Evolutionary conservation across 2,888 invertebrate genomes (phyloP).

Genomic region (Smittia aterrima): DNA sequence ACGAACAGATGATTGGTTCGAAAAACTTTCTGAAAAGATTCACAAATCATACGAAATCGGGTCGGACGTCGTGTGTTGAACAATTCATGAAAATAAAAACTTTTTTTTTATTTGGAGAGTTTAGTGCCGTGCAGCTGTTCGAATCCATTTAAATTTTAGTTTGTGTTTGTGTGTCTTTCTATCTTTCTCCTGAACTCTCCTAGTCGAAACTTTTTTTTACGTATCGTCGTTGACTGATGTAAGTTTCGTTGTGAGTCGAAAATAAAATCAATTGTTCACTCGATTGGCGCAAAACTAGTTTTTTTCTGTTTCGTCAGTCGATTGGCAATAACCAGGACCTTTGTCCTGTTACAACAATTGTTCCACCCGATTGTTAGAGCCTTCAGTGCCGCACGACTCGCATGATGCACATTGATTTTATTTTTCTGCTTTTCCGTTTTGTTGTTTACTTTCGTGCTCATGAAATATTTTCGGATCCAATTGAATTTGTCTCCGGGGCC

Average conservation of each 20-base stretch:
- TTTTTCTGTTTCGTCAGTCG: not conserved
- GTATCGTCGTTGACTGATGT: too few relatives aligned
- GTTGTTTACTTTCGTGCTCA: constrained; percentile 9
- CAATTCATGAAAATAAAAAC: not conserved
- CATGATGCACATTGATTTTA: constrained; percentile 16
- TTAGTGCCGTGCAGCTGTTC: constrained; percentile 36
- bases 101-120: not conserved
- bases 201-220: not conserved
- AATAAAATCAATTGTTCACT: constrained; percentile 2
- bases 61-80: constrained; percentile 32
- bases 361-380: not conserved
- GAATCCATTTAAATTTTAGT: constrained; percentile 1
- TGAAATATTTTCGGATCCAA: not conserved
- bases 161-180: constrained; percentile 14
- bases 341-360: constrained; percentile 10
- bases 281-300: constrained; percentile 8
- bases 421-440: not conserved
- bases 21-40: too few relatives aligned
- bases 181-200: not conserved
- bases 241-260: not conserved
- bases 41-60: not conserved
- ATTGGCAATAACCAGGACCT: constrained; percentile 5
- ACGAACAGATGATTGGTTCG: too few relatives aligned
- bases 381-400: not conserved
- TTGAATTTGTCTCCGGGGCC: not conserved